Percentiles rank a stretch among this genome's conserved stretches.
Conservation (phyloP, 1,140 invertebrate species). For the Platyscapa corneri region DNA sequence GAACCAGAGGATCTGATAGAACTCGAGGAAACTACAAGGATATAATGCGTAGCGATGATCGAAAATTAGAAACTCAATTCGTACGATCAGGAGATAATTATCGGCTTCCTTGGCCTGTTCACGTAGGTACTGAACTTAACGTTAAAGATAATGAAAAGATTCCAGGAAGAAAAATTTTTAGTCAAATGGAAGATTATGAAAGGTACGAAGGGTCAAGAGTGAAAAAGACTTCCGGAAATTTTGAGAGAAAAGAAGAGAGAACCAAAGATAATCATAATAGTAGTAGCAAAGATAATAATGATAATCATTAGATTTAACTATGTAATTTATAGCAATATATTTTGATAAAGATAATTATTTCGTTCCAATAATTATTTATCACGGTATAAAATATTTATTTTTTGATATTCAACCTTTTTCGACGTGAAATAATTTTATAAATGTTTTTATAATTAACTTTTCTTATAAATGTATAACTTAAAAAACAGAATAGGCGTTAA, state of each 20-base stretch:
- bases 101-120: slow-evolving; percentile 69
- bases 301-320: not conserved
- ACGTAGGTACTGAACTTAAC: slow-evolving; percentile 71
- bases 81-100: slow-evolving; percentile 57
- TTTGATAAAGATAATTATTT: too few relatives aligned
- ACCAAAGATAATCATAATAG: slow-evolving; percentile 51
- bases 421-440: too few relatives aligned
- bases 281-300: slow-evolving; percentile 27
- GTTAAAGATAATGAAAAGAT: slow-evolving; percentile 72
- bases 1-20: slow-evolving; percentile 50
- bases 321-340: too few relatives aligned
- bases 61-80: slow-evolving; percentile 61
- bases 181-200: slow-evolving; percentile 62
- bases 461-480: too few relatives aligned
- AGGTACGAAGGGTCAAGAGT: slow-evolving; percentile 63
- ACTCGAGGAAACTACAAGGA: slow-evolving; percentile 60
- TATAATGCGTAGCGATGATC: slow-evolving; percentile 54
- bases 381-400: too few relatives aligned
- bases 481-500: too few relatives aligned
- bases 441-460: too few relatives aligned
- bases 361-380: too few relatives aligned
- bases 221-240: slow-evolving; percentile 56
- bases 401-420: too few relatives aligned
- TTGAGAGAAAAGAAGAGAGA: slow-evolving; percentile 39
- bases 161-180: slow-evolving; percentile 67